phyloP scores from a whole-genome alignment of 2,113 vertebrate genomes.

The Willisornis vidua region DNA sequence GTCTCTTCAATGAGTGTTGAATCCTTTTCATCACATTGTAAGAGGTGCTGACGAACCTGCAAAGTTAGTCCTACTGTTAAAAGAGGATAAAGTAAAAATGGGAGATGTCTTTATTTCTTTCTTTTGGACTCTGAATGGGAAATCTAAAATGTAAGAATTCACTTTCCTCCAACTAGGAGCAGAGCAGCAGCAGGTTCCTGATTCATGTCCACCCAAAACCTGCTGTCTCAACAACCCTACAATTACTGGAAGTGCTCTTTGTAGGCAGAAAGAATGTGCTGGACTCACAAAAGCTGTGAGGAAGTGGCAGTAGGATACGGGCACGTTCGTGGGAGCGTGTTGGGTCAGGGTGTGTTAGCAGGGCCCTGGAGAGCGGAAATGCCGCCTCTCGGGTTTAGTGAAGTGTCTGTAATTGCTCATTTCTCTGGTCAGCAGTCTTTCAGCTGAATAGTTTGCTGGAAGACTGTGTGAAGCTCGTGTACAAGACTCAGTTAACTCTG shows the following conservation, averaged over 20 bases:
- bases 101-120: background rate
- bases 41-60: background rate
- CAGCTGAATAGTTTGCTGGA: background rate
- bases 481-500: background rate
- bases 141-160: background rate
- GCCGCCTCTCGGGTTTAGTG: background rate
- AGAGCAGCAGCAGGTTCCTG: background rate
- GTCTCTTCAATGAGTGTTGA: background rate
- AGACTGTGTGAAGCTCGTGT: background rate
- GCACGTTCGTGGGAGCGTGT: fast-evolving
- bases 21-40: background rate
- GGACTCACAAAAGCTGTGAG: background rate
- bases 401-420: background rate
- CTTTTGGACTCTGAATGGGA: background rate
- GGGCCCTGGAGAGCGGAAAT: fast-evolving
- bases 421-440: background rate
- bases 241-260: background rate
- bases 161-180: background rate
- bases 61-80: background rate
- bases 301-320: background rate
- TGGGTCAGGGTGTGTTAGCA: background rate
- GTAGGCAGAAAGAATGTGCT: background rate
- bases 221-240: background rate
- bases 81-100: background rate
- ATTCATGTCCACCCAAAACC: background rate